Base-by-base conservation (phyloP, 2,797 vertebrate genomes). In the Arnoldichthys spilopterus region DNA sequence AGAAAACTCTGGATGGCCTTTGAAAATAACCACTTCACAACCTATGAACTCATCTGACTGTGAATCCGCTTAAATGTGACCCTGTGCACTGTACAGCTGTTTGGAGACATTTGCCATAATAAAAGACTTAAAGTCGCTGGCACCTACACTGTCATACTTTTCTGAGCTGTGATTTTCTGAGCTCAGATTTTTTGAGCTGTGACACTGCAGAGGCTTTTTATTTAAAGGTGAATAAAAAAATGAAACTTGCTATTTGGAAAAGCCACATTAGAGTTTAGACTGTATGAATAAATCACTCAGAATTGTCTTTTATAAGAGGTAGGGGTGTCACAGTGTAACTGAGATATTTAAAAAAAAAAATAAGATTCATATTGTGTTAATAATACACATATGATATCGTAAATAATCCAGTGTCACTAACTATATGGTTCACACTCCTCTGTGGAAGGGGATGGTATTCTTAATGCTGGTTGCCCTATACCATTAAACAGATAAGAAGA, bases 61-160 rank as follows among this genome's bases (percentile, higher is more conserved):
- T 51, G 64, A 8, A 47, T 47, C 40, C 2, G 40, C 64, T 67
- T 26, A 3, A 24, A 30, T 69, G 66, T 20, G 43, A 69, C n/a
- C 20, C 66, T 15, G 66, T 30, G 49, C 24, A 24, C 11, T 1
- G 18, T 70, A 70, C 45, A 70, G 68, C 68, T 53, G 49, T 71
- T 37, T 71, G 51, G 51, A 54, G 51, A 54, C 5, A 30, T 58
- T 58, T 58, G 24, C 8, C 59, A 12, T 64, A 8, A 47, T 43
- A 22, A 63, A 72, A 63, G 75, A 32, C 45, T 7, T 26, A 9
- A 40, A 22, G 63, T n/a, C 59, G 34, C 58, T 40, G 73, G 43
- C 49, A 37, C 16, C 20, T 3, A 43, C 2, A 37, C 9, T 18
- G 24, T 16, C n/a, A 18, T 45, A 45, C 24, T 40, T 53, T 26